Conservation (phyloP, 2,888 invertebrate species). For the Thyatira batis region DNA sequence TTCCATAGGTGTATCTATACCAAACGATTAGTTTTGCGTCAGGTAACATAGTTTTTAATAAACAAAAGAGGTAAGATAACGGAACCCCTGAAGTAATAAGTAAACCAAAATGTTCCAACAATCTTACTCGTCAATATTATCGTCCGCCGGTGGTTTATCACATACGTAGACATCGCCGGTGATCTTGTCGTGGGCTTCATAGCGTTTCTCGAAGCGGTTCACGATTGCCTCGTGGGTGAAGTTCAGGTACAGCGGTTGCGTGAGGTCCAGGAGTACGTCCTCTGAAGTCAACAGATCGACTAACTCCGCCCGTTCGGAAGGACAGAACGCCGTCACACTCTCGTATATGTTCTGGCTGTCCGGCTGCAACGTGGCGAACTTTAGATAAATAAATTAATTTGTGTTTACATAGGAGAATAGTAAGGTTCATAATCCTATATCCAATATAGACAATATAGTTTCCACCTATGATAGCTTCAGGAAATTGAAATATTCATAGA, state of each 20-base stretch:
- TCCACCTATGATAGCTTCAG: too few species aligned
- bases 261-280: constrained; percentile 90
- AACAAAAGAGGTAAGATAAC: too few species aligned
- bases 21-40: too few species aligned
- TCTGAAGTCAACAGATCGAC: constrained; percentile 88
- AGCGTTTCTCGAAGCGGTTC: constrained; percentile 85
- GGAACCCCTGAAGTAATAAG: too few species aligned
- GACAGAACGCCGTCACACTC: constrained; percentile 93
- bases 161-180: constrained; percentile 91
- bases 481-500: too few species aligned
- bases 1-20: too few species aligned
- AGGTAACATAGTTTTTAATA: too few species aligned
- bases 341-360: constrained; percentile 88
- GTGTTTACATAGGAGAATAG: too few species aligned
- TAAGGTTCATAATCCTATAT: too few species aligned
- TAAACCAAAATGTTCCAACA: background rate
- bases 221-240: constrained; percentile 92
- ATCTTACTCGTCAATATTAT: constrained; percentile 83
- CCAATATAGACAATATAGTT: too few species aligned
- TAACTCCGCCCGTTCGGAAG: constrained; percentile 87
- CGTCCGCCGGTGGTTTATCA: constrained; percentile 83
- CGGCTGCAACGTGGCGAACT: constrained; percentile 82
- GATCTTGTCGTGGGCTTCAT: constrained; percentile 89
- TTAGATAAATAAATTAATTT: too few species aligned
- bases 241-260: constrained; percentile 91